Base-by-base conservation (phyloP, 1,140 invertebrate genomes). In the Macrocentrus cingulum region DNA sequence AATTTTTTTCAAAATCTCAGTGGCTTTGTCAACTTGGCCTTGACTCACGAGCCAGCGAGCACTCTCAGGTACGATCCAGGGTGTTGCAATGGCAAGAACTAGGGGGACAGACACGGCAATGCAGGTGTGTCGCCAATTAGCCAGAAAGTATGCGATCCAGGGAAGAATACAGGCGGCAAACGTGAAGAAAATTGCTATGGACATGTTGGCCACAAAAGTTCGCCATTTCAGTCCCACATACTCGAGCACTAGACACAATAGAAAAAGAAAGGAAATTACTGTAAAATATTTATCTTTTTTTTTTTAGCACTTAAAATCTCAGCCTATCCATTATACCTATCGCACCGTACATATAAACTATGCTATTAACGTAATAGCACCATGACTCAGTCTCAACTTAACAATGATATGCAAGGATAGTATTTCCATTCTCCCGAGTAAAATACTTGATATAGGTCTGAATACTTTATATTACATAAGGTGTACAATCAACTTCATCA, bases 141-240 rank as follows among this genome's bases (percentile, higher is more conserved):
- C 85, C 3, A 91, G 73, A 70, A 76, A 89, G 59, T 89, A 84
- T 0, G 91, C 91, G 23, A 93, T 88, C 90, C 91, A 92, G 0
- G 91, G 91, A 41, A 94, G 67, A 8, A 90, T 61, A n/a, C 88
- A 86, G 0, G 91, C 84, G 1, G 90, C 91, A 8, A 89, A 76
- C 0, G 91, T 93, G 78, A 93, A 93, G 81, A 93, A 94, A 11
- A 94, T 81, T 0, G 91, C 92, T 52, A 94, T 93, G 1, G 91
- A 91, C 88, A 93, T 91, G 72, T 93, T 93, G 7, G 91, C 91
- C 0, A 93, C 91, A 67, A 94, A 90, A 0, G 91, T 94, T 1
- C 91, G 80, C 86, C 90, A 92, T 80, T 90, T 89, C 49, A 91
- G 91, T 16, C 91, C 91, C 4, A 92, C 90, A 72, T 94, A 94